A percentile compares a stretch with the other conserved stretches of the same genome.
Evolutionary conservation across 2,797 vertebrate genomes (phyloP).

Genomic region (Lepilemur ruficaudatus): DNA sequence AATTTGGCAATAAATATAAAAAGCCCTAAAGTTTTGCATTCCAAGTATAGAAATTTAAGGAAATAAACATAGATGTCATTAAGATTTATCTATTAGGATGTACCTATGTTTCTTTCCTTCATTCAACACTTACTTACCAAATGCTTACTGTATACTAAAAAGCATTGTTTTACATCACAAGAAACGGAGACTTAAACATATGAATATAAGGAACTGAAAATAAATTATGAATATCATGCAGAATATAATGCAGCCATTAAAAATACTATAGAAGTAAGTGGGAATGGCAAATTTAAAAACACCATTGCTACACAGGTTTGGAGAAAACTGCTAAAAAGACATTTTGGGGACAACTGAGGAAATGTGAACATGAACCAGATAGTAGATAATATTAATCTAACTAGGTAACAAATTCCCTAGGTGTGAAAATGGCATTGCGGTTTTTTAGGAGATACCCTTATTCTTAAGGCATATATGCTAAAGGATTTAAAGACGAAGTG

Average conservation of each 20-base stretch:
- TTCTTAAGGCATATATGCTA: neutral
- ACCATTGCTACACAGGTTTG: neutral
- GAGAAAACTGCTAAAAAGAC: neutral
- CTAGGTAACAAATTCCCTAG: neutral
- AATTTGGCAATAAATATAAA: neutral
- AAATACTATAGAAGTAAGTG: neutral
- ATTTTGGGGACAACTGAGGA: neutral
- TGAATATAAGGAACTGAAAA: neutral
- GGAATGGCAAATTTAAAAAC: conserved; percentile 32
- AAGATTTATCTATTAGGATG: neutral
- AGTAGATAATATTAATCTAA: neutral
- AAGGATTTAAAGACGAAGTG: conserved; percentile 14
- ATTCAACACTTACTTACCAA: conserved; percentile 12
- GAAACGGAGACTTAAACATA: conserved; percentile 5
- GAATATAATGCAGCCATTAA: conserved; percentile 27
- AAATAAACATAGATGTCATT: neutral
- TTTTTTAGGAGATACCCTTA: neutral
- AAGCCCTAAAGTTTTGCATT: neutral
- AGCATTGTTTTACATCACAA: conserved; percentile 4
- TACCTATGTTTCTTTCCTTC: neutral
- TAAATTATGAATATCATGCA: neutral
- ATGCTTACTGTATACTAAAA: neutral
- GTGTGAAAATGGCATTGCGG: neutral
- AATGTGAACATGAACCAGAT: neutral
- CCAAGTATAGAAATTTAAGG: neutral